Conservation (phyloP, 37 sponge, comb jelly and placozoan genomes). For the Tethya wilhelma region DNA sequence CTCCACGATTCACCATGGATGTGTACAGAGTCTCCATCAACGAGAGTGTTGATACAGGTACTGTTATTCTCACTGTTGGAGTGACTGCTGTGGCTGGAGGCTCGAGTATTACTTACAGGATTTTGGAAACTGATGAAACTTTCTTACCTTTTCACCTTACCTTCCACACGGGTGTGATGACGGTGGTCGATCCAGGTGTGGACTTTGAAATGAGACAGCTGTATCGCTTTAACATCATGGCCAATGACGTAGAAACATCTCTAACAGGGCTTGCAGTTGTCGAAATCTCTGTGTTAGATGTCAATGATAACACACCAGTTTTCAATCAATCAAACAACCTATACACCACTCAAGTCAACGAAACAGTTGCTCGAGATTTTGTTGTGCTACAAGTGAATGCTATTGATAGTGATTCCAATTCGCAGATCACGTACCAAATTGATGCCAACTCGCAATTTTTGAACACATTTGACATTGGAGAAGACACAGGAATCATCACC, state of each 20-base stretch:
- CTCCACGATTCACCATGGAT: constrained; percentile 57
- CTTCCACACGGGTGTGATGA: constrained; percentile 58
- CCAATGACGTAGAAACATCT: constrained; percentile 12
- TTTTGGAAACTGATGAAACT: neutral
- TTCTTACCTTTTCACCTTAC: constrained; percentile 48
- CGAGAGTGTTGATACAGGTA: constrained; percentile 32
- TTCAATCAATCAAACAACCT: constrained; percentile 24
- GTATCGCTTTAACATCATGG: constrained; percentile 43
- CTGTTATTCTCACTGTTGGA: constrained; percentile 35
- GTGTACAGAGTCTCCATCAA: constrained; percentile 34
- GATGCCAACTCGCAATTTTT: neutral
- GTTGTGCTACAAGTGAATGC: constrained; percentile 48
- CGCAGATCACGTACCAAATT: constrained; percentile 55
- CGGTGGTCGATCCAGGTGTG: constrained; percentile 50
- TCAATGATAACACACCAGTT: constrained; percentile 71
- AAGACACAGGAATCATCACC: constrained; percentile 25
- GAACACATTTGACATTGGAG: constrained; percentile 41
- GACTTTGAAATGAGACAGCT: constrained; percentile 48
- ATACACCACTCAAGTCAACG: constrained; percentile 14
- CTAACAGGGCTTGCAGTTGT: constrained; percentile 39
- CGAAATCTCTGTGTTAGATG: constrained; percentile 45
- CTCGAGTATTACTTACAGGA: constrained; percentile 15
- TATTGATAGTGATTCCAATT: constrained; percentile 69
- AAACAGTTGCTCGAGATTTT: constrained; percentile 15
- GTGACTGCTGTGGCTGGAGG: constrained; percentile 2